phyloP scores from a whole-genome alignment of 2,113 vertebrate genomes.

The Malurus elegans region DNA sequence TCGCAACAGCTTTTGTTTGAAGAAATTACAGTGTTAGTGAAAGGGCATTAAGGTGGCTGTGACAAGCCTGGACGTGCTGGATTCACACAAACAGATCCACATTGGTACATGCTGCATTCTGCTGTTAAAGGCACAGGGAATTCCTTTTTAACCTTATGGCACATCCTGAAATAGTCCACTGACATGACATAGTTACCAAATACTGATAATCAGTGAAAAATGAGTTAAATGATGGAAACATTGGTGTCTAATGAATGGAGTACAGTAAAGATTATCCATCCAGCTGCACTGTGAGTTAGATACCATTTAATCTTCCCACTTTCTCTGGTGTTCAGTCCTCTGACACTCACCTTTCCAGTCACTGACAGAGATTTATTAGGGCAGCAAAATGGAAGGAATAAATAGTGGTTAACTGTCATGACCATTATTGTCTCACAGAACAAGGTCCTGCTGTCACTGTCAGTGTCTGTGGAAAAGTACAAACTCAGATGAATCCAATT shows the following conservation, averaged over 20 bases:
- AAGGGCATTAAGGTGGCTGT: not conserved
- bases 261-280: not conserved
- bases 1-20: constrained; percentile 25
- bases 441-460: not conserved
- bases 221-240: not conserved
- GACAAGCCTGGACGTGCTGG: not conserved
- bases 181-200: not conserved
- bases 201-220: not conserved
- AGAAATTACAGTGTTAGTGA: not conserved
- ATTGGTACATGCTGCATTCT: not conserved
- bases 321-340: not conserved
- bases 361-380: not conserved
- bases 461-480: not conserved
- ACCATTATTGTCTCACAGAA: not conserved
- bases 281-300: not conserved
- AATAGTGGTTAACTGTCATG: not conserved
- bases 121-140: not conserved
- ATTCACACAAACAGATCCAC: not conserved
- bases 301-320: not conserved
- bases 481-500: not conserved
- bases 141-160: not conserved
- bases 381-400: not conserved
- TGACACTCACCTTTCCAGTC: not conserved
- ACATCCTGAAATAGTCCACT: not conserved
- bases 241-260: not conserved